Base-by-base conservation (phyloP, 2,797 vertebrate species). In the Gymnothorax javanicus region DNA sequence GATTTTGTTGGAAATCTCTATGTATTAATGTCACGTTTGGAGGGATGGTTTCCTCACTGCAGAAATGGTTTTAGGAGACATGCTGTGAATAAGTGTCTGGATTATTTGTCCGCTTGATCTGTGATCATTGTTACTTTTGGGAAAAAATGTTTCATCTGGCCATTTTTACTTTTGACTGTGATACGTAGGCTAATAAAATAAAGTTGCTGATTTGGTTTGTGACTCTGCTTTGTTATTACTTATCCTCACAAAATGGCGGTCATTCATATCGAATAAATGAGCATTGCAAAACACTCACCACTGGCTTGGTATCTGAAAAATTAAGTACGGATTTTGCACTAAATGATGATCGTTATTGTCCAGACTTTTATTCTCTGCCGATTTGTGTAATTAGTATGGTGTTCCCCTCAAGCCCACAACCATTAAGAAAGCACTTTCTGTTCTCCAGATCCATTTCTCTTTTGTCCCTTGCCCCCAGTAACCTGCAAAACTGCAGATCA, bases 141-240 rank as follows among this genome's bases (percentile, higher is more conserved):
- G 33, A 43, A 9, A 13, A 69, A 81, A n/a, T 79, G 75, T 79
- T 52, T 54, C 50, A 81, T 81, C 23, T 81, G 54, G 7, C 17
- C 77, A 81, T 56, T 20, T 81, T 20, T 54, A 54, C 77, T 56
- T 81, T 81, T 54, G 52, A 81, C 50, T 81, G 75, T 79, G 77
- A 81, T 81, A 81, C n/a, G 50, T 79, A 79, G 50, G 52, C 11
- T 23, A 81, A 56, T 43, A 54, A 54, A 54, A 52, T 71, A 27
- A 23, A 56, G 77, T 56, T n/a, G 56, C 8, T 23, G 8, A n/a
- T 56, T 23, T n/a, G 17, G 77, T 56, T 20, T 81, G 52, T 8
- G 13, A 54, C 52, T 56, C 43, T 3, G 13, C 33, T 13, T 8
- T 77, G 13, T 77, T n/a, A 81, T 77, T 20, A 81, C 11, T 56